Evolutionary conservation across 2,113 vertebrate genomes (phyloP).

Genomic region (Phaetusa simplex): DNA sequence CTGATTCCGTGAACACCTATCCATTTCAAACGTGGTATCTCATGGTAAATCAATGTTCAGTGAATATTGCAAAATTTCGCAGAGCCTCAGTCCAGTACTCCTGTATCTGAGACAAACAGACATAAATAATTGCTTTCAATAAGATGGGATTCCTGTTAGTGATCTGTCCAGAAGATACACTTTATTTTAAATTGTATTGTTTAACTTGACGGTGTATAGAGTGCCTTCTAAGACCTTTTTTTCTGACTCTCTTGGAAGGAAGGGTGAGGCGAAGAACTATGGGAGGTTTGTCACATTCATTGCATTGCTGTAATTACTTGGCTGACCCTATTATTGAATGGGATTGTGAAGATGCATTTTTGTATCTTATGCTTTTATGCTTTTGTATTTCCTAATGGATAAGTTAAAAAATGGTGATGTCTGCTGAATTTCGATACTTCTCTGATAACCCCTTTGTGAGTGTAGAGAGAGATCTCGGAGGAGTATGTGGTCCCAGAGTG

Average conservation of each 20-base stretch:
- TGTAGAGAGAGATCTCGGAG: not conserved
- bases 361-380: not conserved
- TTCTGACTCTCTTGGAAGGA: not conserved
- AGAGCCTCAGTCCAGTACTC: not conserved
- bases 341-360: not conserved
- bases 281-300: not conserved
- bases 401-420: not conserved
- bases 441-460: not conserved
- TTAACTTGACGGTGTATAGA: not conserved
- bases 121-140: not conserved
- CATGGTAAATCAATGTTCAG: not conserved
- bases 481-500: not conserved
- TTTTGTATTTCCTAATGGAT: not conserved
- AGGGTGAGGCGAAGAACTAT: not conserved
- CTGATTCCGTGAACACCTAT: not conserved
- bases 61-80: not conserved
- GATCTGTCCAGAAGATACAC: not conserved
- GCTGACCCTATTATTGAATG: not conserved
- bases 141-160: not conserved
- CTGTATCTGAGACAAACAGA: not conserved
- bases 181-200: not conserved
- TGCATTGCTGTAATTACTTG: not conserved
- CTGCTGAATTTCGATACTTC: not conserved
- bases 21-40: not conserved
- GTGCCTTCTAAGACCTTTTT: not conserved